These are phyloP conservation scores for Geococcyx californianus DNA, from an alignment of 2,113 vertebrate genomes.

Conservation along the genomic window DNA sequence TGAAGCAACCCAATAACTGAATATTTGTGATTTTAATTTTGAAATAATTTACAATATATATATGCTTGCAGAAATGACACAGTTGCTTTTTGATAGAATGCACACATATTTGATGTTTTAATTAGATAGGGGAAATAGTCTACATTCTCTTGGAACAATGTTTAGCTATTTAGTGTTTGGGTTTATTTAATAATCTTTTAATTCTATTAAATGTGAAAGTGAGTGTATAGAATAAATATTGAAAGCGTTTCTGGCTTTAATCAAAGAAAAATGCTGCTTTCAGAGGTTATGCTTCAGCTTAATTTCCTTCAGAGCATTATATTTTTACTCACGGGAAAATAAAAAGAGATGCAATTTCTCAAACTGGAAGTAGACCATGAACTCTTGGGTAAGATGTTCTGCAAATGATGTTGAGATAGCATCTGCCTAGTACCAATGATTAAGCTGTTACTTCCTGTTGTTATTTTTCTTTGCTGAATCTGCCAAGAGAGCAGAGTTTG, in stretches of 20 bases:
- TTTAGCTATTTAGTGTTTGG: neutral
- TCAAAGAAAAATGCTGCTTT: neutral
- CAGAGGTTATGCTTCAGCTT: neutral
- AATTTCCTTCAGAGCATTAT: neutral
- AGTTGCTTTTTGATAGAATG: neutral
- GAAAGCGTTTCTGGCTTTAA: neutral
- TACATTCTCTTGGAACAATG: neutral
- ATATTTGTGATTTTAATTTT: conserved; percentile 13
- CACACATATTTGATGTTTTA: neutral
- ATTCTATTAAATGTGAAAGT: conserved; percentile 7
- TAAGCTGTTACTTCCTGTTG: neutral
- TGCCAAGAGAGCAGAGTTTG: neutral
- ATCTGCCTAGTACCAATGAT: neutral
- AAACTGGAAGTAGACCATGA: neutral
- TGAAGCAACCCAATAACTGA: neutral
- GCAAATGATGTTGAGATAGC: neutral
- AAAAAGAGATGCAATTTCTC: neutral
- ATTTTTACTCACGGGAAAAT: neutral
- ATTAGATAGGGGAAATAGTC: neutral
- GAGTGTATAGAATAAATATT: neutral
- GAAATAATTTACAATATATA: neutral
- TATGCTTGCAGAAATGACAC: neutral
- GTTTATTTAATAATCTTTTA: neutral
- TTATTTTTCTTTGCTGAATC: neutral
- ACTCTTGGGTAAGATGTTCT: neutral